Percentiles rank a stretch among this genome's conserved stretches.
Evolutionary conservation across 2,113 vertebrate genomes (phyloP).

Genomic region (Neomonachus schauinslandi): DNA sequence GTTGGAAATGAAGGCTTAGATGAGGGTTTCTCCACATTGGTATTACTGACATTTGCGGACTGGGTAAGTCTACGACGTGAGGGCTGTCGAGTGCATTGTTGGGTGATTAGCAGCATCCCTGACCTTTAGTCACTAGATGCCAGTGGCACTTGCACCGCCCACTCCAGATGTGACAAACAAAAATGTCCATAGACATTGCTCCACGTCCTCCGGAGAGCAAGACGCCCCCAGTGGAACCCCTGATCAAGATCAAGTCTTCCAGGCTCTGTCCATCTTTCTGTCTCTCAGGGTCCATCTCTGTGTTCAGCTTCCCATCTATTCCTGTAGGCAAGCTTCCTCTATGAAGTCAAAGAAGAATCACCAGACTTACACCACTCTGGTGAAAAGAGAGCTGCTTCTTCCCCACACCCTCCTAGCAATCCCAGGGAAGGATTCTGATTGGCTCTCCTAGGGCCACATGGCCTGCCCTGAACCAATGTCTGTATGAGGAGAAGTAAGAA

Average conservation of each 20-base stretch:
- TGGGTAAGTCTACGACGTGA: neutral
- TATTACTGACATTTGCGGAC: neutral
- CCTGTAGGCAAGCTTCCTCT: neutral
- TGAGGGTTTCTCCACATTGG: neutral
- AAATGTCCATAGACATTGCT: neutral
- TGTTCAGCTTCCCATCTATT: neutral
- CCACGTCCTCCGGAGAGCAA: neutral
- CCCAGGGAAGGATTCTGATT: neutral
- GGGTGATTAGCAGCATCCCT: neutral
- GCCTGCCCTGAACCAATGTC: neutral
- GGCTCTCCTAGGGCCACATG: neutral
- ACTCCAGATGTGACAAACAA: neutral
- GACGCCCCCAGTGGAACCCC: neutral
- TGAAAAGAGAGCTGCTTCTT: neutral
- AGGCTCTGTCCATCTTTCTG: neutral
- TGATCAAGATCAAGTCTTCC: neutral
- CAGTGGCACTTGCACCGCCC: accelerated
- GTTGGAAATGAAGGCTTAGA: neutral
- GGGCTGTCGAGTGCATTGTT: neutral
- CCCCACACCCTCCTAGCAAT: neutral
- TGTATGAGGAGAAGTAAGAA: neutral
- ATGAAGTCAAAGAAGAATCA: neutral
- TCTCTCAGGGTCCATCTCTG: neutral
- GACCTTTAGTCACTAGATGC: neutral
- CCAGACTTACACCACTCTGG: neutral